Evolutionary conservation across 2,113 vertebrate species (phyloP).

Genomic region (Pseudorectes ferrugineus): DNA sequence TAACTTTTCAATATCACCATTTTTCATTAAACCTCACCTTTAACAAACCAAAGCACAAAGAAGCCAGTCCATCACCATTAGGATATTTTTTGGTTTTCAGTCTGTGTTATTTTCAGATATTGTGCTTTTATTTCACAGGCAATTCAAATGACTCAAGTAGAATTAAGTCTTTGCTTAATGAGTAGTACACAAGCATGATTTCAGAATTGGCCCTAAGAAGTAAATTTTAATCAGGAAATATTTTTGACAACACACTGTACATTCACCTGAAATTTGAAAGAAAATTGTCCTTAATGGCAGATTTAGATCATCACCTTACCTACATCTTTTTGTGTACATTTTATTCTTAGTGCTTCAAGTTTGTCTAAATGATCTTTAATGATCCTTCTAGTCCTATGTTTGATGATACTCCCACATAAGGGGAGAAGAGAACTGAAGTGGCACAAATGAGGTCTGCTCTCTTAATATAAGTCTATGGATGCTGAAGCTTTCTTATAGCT

Average conservation of each 20-base stretch:
- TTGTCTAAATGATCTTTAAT: not conserved
- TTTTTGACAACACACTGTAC: not conserved
- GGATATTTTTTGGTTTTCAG: not conserved
- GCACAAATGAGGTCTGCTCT: not conserved
- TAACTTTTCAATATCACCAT: not conserved
- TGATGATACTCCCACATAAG: not conserved
- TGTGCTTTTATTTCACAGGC: not conserved
- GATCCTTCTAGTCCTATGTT: not conserved
- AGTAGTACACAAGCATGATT: not conserved
- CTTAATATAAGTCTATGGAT: accelerated
- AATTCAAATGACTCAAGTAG: not conserved
- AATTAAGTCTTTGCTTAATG: not conserved
- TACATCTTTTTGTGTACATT: not conserved
- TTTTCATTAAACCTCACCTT: not conserved
- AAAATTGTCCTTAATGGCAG: not conserved
- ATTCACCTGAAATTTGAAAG: not conserved
- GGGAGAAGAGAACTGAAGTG: not conserved
- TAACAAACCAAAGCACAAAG: not conserved
- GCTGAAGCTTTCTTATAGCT: not conserved
- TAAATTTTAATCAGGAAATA: not conserved
- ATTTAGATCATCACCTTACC: not conserved
- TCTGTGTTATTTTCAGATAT: not conserved
- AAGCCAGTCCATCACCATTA: not conserved
- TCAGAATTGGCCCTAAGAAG: not conserved
- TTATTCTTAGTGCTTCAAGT: not conserved